phyloP scores from a whole-genome alignment of 2,888 invertebrate species.

The Cephus pygmeus region DNA sequence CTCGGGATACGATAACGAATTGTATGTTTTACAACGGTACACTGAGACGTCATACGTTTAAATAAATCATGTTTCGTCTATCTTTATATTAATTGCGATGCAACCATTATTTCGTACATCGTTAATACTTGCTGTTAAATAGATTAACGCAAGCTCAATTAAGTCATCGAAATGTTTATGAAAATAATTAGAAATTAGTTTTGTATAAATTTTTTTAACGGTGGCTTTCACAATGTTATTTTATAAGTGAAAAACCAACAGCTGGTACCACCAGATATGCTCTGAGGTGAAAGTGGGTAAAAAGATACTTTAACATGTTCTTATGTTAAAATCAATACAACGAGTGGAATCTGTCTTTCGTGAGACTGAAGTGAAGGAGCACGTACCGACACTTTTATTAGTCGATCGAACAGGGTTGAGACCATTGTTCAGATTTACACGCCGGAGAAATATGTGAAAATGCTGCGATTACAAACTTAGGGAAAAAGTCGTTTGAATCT shows the following conservation, averaged over 20 bases:
- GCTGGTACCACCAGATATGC: not conserved
- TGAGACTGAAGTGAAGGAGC: not conserved
- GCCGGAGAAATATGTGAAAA: not conserved
- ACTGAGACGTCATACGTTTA: not conserved
- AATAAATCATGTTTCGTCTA: not conserved
- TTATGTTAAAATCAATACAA: slow-evolving; percentile 1
- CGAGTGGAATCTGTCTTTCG: not conserved
- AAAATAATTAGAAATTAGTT: not conserved
- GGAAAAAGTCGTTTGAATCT: not conserved
- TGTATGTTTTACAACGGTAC: not conserved
- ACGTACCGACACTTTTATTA: slow-evolving; percentile 1
- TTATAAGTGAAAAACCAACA: not conserved
- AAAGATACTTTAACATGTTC: not conserved
- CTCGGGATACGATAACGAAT: not conserved
- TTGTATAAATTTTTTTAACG: not conserved
- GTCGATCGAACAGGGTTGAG: not conserved
- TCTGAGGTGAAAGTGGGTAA: not conserved
- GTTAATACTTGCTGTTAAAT: not conserved
- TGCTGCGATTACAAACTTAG: not conserved
- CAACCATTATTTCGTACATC: not conserved
- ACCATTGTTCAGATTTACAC: not conserved
- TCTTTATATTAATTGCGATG: not conserved
- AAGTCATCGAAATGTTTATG: not conserved
- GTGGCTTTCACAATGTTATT: not conserved
- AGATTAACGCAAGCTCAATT: not conserved